These are phyloP conservation scores for Camponotus vicinus DNA, from an alignment of 1,140 invertebrate genomes.

Conservation along the genomic window DNA sequence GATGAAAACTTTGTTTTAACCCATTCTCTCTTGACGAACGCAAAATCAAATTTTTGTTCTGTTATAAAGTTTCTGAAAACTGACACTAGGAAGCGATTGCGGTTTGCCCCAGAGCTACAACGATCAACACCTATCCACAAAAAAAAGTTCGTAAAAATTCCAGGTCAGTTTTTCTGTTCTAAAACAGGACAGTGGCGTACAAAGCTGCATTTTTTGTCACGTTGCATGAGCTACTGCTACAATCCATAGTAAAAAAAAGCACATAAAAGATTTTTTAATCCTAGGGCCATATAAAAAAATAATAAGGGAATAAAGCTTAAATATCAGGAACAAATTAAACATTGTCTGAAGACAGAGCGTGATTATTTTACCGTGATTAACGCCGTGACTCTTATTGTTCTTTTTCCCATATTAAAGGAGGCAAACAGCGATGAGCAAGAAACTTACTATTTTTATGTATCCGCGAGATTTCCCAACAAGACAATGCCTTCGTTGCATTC, in stretches of 20 bases:
- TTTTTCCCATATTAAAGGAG: not conserved
- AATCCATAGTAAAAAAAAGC: not conserved
- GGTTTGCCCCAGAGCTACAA: not conserved
- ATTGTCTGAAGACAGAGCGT: not conserved
- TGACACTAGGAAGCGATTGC: not conserved
- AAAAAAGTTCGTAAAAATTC: slow-evolving; percentile 38
- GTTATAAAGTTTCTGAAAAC: slow-evolving; percentile 2
- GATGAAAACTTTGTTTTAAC: not conserved
- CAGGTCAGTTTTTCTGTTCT: not conserved
- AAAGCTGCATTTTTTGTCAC: slow-evolving; percentile 13
- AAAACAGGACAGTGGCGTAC: not conserved
- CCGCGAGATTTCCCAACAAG: not conserved
- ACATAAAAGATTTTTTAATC: slow-evolving; percentile 12
- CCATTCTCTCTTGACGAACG: not conserved
- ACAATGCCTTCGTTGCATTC: not conserved
- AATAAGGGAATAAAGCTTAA: not conserved
- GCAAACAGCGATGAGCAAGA: not conserved
- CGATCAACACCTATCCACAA: slow-evolving; percentile 22
- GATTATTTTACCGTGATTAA: not conserved
- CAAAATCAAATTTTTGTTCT: not conserved
- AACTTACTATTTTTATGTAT: slow-evolving; percentile 14
- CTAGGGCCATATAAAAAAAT: not conserved
- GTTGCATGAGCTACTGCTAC: not conserved
- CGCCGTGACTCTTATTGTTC: not conserved
- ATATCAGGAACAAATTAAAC: not conserved